Base-by-base conservation (phyloP, 2,888 invertebrate species). In the Ecliptopera silaceata region DNA sequence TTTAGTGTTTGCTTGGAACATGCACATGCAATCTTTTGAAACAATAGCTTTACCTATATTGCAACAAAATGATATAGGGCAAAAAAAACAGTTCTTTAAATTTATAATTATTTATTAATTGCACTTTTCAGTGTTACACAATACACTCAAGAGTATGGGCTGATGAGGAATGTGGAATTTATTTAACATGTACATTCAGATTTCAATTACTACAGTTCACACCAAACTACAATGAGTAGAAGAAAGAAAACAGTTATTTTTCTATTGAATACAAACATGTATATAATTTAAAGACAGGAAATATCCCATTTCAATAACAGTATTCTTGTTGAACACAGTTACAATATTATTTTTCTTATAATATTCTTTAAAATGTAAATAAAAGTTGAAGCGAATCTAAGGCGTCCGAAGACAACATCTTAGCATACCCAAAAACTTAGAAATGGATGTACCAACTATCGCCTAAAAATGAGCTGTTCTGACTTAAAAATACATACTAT, bases 101-200 rank as follows among this genome's bases (percentile, higher is more conserved):
- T 38, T 36, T 3, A 47, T 47, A 46, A 41, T 47, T 45, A 51
- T 56, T 53, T 57, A 56, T 53, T 60, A 57, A 54, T 56, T 53
- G 53, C 60, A 61, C 53, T 56, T 53, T 44, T 46, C 51, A 57
- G 47, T 57, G 47, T 51, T 43, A 43, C 43, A 52, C 34, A 38
- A 57, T 13, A 43, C 38, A 51, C 36, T 46, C 49, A 26, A 17
- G 39, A 47, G 13, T 31, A 57, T 36, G 42, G 32, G 15, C 36
- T 36, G 22, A 36, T 49, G 36, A 43, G 57, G 57, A 58, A 58
- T 53, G 52, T 58, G 20, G 26, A 29, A 36, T 20, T 18, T 18
- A 17, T 38, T n/a, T 12, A 32, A 32, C n/a, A n/a, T 1, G 17
- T 20, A 15, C 17, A n/a, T 12, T 22, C 20, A 12, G 18, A 5